Percentiles rank a stretch among this genome's conserved stretches.
These are phyloP conservation scores for Eueides isabella DNA, from an alignment of 1,140 invertebrate genomes.

Conservation along the genomic window DNA sequence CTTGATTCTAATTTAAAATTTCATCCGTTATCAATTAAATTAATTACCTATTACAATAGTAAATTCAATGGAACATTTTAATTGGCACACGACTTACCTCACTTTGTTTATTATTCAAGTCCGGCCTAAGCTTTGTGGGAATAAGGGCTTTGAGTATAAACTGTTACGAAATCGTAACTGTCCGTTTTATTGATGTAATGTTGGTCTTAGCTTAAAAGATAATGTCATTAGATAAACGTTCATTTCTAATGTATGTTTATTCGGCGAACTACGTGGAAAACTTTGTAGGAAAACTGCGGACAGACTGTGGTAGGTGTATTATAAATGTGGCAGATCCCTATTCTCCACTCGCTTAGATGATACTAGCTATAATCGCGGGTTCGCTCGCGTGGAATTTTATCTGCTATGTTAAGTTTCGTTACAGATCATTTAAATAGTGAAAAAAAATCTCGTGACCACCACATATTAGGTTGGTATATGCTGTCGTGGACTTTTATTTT, in stretches of 20 bases:
- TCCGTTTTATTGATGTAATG: slow-evolving; percentile 33
- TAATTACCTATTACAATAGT: background rate
- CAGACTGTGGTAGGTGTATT: too few relatives aligned
- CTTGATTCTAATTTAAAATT: background rate
- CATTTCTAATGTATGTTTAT: slow-evolving; percentile 45
- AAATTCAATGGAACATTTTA: background rate
- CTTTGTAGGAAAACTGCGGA: slow-evolving; percentile 45
- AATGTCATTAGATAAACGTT: slow-evolving; percentile 47
- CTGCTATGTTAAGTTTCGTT: too few relatives aligned
- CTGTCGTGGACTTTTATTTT: too few relatives aligned
- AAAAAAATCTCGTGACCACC: too few relatives aligned
- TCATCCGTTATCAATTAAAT: background rate
- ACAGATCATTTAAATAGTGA: too few relatives aligned
- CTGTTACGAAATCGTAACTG: slow-evolving; percentile 29
- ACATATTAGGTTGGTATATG: too few relatives aligned
- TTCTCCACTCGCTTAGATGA: background rate
- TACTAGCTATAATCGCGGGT: too few relatives aligned
- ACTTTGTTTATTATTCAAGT: slow-evolving; percentile 1
- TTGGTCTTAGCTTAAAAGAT: slow-evolving; percentile 38
- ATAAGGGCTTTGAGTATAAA: slow-evolving; percentile 6
- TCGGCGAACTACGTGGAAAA: slow-evolving; percentile 56
- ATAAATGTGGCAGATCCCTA: slow-evolving; percentile 27
- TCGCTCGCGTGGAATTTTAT: too few relatives aligned
- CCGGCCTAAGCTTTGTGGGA: slow-evolving; percentile 12
- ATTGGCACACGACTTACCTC: background rate